A percentile compares a stretch with the other conserved stretches of the same genome.
phyloP scores from a whole-genome alignment of 2,888 invertebrate genomes.

The Melangyna quadrimaculata region DNA sequence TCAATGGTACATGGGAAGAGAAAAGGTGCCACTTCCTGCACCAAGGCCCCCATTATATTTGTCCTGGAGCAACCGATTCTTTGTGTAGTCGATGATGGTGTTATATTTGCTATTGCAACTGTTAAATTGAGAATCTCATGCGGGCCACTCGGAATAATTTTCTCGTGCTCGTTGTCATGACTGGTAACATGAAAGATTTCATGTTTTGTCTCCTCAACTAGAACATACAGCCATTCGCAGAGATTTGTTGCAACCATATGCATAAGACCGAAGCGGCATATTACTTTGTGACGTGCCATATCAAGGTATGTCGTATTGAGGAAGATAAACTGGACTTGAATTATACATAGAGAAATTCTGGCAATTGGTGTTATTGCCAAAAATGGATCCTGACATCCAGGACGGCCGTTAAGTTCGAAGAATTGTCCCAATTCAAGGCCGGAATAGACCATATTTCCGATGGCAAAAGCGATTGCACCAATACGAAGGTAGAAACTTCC shows the following conservation, averaged over 20 bases:
- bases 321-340: slow-evolving; percentile 97
- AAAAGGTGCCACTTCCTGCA: slow-evolving; percentile 88
- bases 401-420: slow-evolving; percentile 85
- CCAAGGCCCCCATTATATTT: slow-evolving; percentile 87
- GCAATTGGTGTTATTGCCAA: slow-evolving; percentile 91
- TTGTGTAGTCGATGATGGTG: neutral
- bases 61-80: slow-evolving; percentile 83
- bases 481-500: slow-evolving; percentile 93
- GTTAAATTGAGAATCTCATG: slow-evolving; percentile 75
- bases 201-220: slow-evolving; percentile 94
- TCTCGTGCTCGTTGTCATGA: slow-evolving; percentile 72
- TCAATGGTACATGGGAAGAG: slow-evolving; percentile 95
- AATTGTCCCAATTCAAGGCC: slow-evolving; percentile 88
- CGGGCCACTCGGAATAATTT: slow-evolving; percentile 37
- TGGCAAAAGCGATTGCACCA: slow-evolving; percentile 86
- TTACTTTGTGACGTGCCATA: slow-evolving; percentile 85
- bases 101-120: slow-evolving; percentile 28
- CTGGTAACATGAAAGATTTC: slow-evolving; percentile 89
- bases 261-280: slow-evolving; percentile 95
- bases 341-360: slow-evolving; percentile 91
- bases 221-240: slow-evolving; percentile 94
- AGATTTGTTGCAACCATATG: slow-evolving; percentile 94
- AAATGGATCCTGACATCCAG: slow-evolving; percentile 85
- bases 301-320: slow-evolving; percentile 90
- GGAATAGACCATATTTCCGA: slow-evolving; percentile 88